Conservation (phyloP, 1,140 invertebrate genomes). For the Drosophila teissieri region DNA sequence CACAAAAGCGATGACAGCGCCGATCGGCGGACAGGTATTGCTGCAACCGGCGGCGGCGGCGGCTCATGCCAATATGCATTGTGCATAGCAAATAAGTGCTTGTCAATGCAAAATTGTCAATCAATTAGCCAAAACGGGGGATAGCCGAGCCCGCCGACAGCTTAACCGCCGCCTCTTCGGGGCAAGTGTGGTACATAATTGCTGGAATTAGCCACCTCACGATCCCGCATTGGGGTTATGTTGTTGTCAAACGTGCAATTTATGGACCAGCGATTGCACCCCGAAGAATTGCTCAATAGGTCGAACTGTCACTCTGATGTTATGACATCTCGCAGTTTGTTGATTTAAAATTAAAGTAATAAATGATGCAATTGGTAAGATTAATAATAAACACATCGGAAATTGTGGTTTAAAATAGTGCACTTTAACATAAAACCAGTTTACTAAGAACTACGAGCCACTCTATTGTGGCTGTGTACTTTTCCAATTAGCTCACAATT, state of each 20-base stretch:
- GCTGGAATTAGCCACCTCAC: constrained; percentile 25
- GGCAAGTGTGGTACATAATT: constrained; percentile 44
- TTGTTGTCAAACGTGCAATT: constrained; percentile 31
- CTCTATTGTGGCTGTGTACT: background rate
- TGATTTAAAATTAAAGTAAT: background rate
- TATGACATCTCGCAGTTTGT: background rate
- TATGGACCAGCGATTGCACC: constrained; percentile 6
- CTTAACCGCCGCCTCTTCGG: constrained; percentile 35
- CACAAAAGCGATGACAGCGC: constrained; percentile 49
- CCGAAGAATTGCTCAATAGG: background rate
- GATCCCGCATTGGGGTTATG: constrained; percentile 36
- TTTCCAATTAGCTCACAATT: constrained; percentile 1
- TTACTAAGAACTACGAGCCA: background rate
- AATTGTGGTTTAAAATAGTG: too few relatives aligned
- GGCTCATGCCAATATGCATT: constrained; percentile 44
- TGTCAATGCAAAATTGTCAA: constrained; percentile 60
- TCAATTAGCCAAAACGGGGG: constrained; percentile 55
- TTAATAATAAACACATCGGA: too few relatives aligned
- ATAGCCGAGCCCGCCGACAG: constrained; percentile 33
- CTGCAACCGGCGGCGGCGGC: constrained; percentile 26
- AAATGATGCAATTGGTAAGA: background rate
- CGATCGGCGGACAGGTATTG: constrained; percentile 32
- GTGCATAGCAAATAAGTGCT: constrained; percentile 56
- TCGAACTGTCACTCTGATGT: background rate
- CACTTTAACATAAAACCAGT: too few relatives aligned